These are phyloP conservation scores for Ochotona curzoniae DNA, from an alignment of 2,113 vertebrate species.

Conservation along the genomic window DNA sequence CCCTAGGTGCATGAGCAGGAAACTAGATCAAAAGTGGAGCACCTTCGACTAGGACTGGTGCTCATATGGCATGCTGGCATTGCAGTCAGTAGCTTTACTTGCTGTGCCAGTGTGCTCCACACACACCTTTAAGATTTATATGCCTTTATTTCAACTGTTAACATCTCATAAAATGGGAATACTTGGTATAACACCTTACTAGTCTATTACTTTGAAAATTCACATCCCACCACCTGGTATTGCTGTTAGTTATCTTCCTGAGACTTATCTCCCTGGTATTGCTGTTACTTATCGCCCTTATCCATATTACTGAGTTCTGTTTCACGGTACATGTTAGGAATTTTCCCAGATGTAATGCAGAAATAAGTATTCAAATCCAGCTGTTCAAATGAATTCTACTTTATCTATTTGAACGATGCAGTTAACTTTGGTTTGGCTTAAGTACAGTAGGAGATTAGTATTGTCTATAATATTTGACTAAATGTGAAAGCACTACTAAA, in stretches of 20 bases:
- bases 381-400: constrained; percentile 24
- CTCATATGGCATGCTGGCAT: too few species aligned
- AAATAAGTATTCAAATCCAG: not conserved
- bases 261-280: not conserved
- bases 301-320: not conserved
- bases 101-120: too few species aligned
- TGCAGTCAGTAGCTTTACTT: too few species aligned
- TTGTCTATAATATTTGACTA: not conserved
- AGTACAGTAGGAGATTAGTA: not conserved
- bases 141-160: too few species aligned
- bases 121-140: too few species aligned
- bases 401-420: not conserved
- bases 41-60: too few species aligned
- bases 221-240: not conserved
- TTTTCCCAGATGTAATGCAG: not conserved
- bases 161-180: not conserved
- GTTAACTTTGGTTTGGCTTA: not conserved
- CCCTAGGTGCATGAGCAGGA: too few species aligned
- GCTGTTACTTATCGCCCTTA: not conserved
- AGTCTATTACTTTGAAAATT: not conserved
- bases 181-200: not conserved
- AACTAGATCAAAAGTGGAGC: too few species aligned
- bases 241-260: not conserved
- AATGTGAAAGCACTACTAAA: not conserved
- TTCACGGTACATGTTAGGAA: not conserved